A percentile compares a stretch with the other conserved stretches of the same genome.
phyloP scores from a whole-genome alignment of 2,113 vertebrate species.

The Ptilonorhynchus violaceus region DNA sequence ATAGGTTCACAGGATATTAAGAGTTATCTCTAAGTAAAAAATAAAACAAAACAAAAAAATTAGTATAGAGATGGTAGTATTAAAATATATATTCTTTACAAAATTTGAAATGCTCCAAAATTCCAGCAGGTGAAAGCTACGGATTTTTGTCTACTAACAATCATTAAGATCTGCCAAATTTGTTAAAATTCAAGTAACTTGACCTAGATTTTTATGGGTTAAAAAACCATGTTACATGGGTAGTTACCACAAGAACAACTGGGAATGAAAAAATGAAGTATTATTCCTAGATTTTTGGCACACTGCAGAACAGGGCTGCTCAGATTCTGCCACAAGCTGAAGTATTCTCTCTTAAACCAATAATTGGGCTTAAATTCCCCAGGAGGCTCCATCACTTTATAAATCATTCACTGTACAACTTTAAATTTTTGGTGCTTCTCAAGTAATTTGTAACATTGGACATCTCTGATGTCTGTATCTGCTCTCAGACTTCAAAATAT shows the following conservation, averaged over 20 bases:
- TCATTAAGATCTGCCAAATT: background rate
- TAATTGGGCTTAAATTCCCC: background rate
- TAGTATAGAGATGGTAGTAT: background rate
- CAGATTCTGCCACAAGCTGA: background rate
- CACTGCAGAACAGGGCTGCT: background rate
- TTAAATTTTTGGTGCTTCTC: background rate
- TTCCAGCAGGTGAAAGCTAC: background rate
- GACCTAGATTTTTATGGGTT: background rate
- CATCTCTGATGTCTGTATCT: background rate
- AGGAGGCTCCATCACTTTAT: background rate
- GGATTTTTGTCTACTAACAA: background rate
- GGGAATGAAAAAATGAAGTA: background rate
- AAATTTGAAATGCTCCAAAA: background rate
- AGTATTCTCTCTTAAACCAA: background rate
- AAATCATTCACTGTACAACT: background rate
- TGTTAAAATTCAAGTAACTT: background rate
- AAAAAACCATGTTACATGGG: fast-evolving
- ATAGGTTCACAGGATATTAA: background rate
- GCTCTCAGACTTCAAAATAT: background rate
- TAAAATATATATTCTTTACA: background rate
- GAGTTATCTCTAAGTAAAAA: background rate
- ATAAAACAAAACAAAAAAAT: background rate
- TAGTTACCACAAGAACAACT: background rate
- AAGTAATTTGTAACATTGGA: background rate
- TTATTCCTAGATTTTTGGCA: background rate